These are phyloP conservation scores for Polyommatus iphigenia DNA, from an alignment of 2,888 invertebrate genomes.

Conservation along the genomic window DNA sequence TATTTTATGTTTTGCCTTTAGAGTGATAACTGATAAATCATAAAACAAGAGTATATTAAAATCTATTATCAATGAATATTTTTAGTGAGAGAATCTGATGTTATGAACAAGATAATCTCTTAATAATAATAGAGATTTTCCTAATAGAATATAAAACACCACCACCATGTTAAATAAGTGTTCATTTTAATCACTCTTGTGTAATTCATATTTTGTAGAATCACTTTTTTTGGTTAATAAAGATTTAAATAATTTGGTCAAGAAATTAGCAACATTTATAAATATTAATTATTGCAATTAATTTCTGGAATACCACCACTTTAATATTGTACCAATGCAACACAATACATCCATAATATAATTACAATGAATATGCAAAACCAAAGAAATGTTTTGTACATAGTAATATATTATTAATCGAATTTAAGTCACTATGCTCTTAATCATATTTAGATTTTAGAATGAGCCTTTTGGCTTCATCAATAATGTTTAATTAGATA, in stretches of 20 bases:
- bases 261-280: neutral
- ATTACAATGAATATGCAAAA: slow-evolving; percentile 9
- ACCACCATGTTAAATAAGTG: neutral
- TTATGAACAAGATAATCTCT: neutral
- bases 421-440: neutral
- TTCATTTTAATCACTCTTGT: neutral
- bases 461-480: neutral
- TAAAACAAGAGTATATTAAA: neutral
- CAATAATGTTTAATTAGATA: neutral
- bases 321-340: neutral
- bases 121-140: neutral
- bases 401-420: neutral
- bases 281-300: neutral
- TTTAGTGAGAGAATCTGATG: neutral
- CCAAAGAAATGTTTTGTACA: slow-evolving; percentile 32
- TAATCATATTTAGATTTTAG: neutral
- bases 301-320: neutral
- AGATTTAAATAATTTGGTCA: neutral
- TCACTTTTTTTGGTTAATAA: neutral
- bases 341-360: neutral
- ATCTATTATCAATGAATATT: neutral
- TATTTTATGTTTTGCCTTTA: neutral
- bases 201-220: neutral
- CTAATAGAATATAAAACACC: neutral
- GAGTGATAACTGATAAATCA: neutral